A percentile compares a stretch with the other conserved stretches of the same genome.
Evolutionary conservation across 2,888 invertebrate species (phyloP).

Genomic region (Pristionchus exspectatus): DNA sequence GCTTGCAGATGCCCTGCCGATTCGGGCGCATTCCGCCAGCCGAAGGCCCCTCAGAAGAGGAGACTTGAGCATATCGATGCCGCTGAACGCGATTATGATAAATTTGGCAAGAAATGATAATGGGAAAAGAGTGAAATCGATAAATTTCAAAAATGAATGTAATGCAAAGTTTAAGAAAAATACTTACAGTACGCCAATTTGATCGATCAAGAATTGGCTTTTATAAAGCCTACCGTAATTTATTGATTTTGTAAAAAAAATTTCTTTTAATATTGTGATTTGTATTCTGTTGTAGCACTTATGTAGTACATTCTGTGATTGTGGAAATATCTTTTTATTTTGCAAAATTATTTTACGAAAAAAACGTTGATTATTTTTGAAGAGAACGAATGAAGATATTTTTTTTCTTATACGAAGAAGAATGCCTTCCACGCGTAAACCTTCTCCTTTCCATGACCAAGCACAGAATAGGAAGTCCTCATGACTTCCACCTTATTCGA

Average conservation of each 20-base stretch:
- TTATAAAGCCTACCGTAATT: background rate
- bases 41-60: conserved; percentile 18
- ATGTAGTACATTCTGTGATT: too few relatives aligned
- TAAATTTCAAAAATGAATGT: background rate
- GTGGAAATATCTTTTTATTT: background rate
- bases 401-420: background rate
- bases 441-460: background rate
- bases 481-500: background rate
- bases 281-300: too few relatives aligned
- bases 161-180: background rate
- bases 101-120: background rate
- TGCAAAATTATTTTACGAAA: background rate
- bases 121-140: background rate
- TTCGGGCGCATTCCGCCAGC: background rate
- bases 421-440: background rate
- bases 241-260: too few relatives aligned
- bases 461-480: background rate
- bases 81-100: background rate
- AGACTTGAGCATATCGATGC: conserved; percentile 32
- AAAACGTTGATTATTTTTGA: background rate
- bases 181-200: background rate
- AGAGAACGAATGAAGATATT: background rate
- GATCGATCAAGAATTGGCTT: background rate
- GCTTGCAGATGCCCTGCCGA: background rate
- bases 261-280: too few relatives aligned